phyloP scores from a whole-genome alignment of 2,888 invertebrate species.

The Tinea semifulvella region DNA sequence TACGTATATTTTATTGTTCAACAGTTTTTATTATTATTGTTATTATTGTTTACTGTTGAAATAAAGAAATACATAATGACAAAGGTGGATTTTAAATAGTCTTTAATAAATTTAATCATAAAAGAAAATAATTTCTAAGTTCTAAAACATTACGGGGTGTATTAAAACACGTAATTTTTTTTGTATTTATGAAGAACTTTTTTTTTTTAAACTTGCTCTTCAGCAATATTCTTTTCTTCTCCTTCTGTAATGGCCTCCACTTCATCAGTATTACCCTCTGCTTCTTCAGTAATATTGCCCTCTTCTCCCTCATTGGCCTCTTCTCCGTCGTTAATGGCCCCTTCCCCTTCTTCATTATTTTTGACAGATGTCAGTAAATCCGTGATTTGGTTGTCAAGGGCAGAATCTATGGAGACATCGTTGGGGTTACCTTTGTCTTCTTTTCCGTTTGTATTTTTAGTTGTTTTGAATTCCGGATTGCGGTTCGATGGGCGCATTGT shows the following conservation, averaged over 20 bases:
- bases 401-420: slow-evolving; percentile 17
- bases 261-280: slow-evolving; percentile 15
- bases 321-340: slow-evolving; percentile 26
- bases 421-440: too few species aligned
- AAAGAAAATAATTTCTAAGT: too few species aligned
- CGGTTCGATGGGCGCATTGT: too few species aligned
- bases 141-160: too few species aligned
- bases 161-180: background rate
- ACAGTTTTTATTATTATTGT: too few species aligned
- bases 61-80: too few species aligned
- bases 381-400: slow-evolving; percentile 36
- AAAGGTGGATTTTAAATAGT: too few species aligned
- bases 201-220: slow-evolving; percentile 11
- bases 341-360: background rate
- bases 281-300: slow-evolving; percentile 10
- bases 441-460: too few species aligned
- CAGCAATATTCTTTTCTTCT: slow-evolving; percentile 12
- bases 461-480: too few species aligned
- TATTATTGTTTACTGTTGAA: too few species aligned
- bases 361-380: slow-evolving; percentile 34
- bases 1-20: too few species aligned
- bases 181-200: background rate
- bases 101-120: too few species aligned
- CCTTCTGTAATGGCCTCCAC: slow-evolving; percentile 13
- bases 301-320: slow-evolving; percentile 8